Evolutionary conservation across 1,140 invertebrate species (phyloP).

Genomic region (Drosophila rufa): DNA sequence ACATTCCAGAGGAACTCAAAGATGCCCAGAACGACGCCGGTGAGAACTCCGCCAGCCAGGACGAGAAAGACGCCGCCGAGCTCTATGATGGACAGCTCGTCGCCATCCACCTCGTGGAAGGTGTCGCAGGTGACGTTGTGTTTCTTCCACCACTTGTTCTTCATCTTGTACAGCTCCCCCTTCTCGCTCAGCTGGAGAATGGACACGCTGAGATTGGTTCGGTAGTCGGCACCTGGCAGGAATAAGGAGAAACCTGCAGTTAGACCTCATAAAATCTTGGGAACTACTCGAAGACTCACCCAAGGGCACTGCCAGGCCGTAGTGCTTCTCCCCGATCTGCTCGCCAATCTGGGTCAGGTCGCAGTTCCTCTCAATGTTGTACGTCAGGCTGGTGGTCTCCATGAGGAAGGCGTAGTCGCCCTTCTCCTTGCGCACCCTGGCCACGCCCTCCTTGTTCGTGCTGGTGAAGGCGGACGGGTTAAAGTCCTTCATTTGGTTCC

Average conservation of each 20-base stretch:
- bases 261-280: not conserved
- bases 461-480: slow-evolving; percentile 93
- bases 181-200: slow-evolving; percentile 93
- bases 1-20: slow-evolving; percentile 95
- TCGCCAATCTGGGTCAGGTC: slow-evolving; percentile 92
- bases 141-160: slow-evolving; percentile 94
- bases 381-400: slow-evolving; percentile 94
- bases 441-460: slow-evolving; percentile 93
- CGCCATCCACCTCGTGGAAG: slow-evolving; percentile 75
- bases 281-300: slow-evolving; percentile 85
- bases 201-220: slow-evolving; percentile 90
- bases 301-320: slow-evolving; percentile 92
- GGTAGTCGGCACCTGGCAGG: slow-evolving; percentile 86
- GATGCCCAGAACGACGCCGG: slow-evolving; percentile 89
- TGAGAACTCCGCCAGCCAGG: slow-evolving; percentile 87
- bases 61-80: slow-evolving; percentile 91
- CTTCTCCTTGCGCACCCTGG: slow-evolving; percentile 90
- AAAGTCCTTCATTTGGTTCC: slow-evolving; percentile 93
- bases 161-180: slow-evolving; percentile 91
- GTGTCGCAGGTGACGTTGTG: slow-evolving; percentile 77
- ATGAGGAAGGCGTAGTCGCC: slow-evolving; percentile 92
- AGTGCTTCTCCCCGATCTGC: slow-evolving; percentile 93
- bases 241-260: not conserved
- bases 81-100: slow-evolving; percentile 87
- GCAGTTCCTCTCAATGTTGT: slow-evolving; percentile 91